Evolutionary conservation across 2,888 invertebrate genomes (phyloP).

Genomic region (Pharmacophagus antenor): DNA sequence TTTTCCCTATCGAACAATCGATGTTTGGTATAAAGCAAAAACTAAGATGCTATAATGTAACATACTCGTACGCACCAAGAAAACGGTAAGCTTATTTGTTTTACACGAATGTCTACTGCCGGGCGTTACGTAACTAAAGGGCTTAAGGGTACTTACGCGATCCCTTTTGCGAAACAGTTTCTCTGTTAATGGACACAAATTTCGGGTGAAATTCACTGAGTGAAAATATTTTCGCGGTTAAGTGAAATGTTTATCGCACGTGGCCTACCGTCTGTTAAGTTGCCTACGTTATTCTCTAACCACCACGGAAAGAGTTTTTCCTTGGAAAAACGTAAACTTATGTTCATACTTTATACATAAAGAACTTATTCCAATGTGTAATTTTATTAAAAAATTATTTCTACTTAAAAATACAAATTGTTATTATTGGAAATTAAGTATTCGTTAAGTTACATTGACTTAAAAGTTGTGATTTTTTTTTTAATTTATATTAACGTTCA

Average conservation of each 20-base stretch:
- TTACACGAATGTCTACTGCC: conserved; percentile 5
- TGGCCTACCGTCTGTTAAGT: conserved; percentile 1
- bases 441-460: too few species aligned
- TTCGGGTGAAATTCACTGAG: conserved; percentile 21
- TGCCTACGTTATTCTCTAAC: conserved; percentile 4
- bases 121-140: conserved; percentile 17
- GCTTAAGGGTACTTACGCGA: conserved; percentile 18
- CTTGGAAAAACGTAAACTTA: too few species aligned
- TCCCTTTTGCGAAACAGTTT: conserved; percentile 27
- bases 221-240: conserved; percentile 16
- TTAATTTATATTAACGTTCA: too few species aligned
- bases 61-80: background rate
- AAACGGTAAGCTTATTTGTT: conserved; percentile 14
- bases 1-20: too few species aligned
- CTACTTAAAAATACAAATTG: too few species aligned
- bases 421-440: too few species aligned
- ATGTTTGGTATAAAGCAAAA: too few species aligned
- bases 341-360: background rate
- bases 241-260: conserved; percentile 17
- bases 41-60: background rate
- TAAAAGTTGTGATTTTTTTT: too few species aligned
- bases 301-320: background rate
- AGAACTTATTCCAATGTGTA: background rate
- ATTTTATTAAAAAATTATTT: too few species aligned
- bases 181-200: conserved; percentile 26